Evolutionary conservation across 2,113 vertebrate species (phyloP).

Genomic region (Paramisgurnus dabryanus): DNA sequence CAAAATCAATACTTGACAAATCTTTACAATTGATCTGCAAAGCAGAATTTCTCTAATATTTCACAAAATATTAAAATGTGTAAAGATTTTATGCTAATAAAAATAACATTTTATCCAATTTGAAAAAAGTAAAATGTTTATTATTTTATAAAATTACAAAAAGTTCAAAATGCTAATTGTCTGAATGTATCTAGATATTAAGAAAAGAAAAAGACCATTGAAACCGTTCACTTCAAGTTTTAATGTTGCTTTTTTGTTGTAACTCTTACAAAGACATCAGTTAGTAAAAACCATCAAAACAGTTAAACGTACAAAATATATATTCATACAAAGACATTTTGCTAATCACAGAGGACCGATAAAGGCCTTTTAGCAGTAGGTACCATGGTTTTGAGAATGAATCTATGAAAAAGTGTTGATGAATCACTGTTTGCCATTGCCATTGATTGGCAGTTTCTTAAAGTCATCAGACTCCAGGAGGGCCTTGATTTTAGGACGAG

Average conservation of each 20-base stretch:
- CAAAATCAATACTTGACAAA: no score
- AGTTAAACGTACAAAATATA: conserved; percentile 17
- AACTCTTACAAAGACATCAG: neutral
- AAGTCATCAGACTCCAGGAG: conserved; percentile 69
- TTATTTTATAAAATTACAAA: no score
- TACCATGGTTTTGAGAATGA: neutral
- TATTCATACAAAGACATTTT: neutral
- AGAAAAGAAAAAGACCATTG: neutral
- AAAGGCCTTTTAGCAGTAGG: neutral
- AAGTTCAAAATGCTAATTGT: no score
- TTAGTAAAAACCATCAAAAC: neutral
- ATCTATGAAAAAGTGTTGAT: neutral
- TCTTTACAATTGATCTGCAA: no score
- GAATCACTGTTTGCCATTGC: conserved; percentile 76
- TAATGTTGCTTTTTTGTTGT: conserved; percentile 16
- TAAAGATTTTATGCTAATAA: no score
- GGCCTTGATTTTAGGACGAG: conserved; percentile 71
- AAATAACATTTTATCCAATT: no score
- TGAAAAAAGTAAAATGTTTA: no score
- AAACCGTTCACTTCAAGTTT: neutral
- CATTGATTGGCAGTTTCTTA: conserved; percentile 72
- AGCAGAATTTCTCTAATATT: no score
- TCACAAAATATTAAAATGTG: no score
- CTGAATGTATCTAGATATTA: no score
- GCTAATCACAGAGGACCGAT: neutral